Evolutionary conservation across 2,113 vertebrate species (phyloP).

Genomic region (Stomatorhinus ivindoensis): DNA sequence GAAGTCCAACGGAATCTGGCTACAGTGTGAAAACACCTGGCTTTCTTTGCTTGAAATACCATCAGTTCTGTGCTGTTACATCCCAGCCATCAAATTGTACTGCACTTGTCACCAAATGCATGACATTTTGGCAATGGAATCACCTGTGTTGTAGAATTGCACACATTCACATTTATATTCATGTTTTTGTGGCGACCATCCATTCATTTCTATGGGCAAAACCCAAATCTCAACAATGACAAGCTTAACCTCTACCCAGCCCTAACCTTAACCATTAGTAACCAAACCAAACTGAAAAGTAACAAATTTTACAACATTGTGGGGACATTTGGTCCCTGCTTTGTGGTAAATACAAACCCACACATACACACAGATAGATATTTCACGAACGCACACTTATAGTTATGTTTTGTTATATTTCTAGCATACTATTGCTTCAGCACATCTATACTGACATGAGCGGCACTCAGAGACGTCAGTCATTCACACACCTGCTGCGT

Average conservation of each 20-base stretch:
- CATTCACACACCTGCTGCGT: background rate
- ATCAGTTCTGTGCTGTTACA: background rate
- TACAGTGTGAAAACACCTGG: background rate
- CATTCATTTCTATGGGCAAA: too few relatives aligned
- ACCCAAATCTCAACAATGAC: too few relatives aligned
- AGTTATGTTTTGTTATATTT: background rate
- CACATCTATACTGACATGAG: background rate
- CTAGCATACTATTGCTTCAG: background rate
- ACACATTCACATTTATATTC: background rate
- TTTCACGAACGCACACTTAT: background rate
- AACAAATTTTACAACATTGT: background rate
- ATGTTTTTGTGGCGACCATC: too few relatives aligned
- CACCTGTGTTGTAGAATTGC: background rate
- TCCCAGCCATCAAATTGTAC: background rate
- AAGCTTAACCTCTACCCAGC: too few relatives aligned
- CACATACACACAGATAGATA: background rate
- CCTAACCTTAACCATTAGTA: too few relatives aligned
- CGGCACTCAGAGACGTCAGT: background rate
- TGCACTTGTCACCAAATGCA: background rate
- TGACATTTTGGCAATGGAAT: background rate
- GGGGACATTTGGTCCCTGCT: background rate
- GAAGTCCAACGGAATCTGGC: background rate
- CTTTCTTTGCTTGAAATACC: background rate
- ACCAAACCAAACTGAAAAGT: background rate
- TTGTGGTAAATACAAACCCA: background rate